phyloP scores from a whole-genome alignment of 2,113 vertebrate genomes.

The Strix aluco region DNA sequence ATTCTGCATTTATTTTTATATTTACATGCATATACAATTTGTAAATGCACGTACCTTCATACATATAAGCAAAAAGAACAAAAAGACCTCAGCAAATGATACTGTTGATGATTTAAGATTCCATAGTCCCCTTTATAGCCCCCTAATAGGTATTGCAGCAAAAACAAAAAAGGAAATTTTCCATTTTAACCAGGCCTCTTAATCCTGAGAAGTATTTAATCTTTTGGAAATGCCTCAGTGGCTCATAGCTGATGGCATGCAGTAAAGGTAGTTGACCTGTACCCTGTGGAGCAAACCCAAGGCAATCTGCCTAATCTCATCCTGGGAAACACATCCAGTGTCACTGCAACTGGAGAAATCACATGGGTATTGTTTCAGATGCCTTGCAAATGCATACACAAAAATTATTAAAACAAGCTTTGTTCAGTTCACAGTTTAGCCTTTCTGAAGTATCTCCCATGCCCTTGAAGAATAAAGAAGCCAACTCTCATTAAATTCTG shows the following conservation, averaged over 20 bases:
- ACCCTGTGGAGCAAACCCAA: slow-evolving; percentile 24
- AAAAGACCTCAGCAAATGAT: background rate
- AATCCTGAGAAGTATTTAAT: slow-evolving; percentile 45
- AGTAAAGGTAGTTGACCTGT: slow-evolving; percentile 38
- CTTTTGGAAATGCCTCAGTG: slow-evolving; percentile 17
- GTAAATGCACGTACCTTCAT: background rate
- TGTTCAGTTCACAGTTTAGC: slow-evolving; percentile 4
- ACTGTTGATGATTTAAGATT: slow-evolving; percentile 3
- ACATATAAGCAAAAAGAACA: background rate
- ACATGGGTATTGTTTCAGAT: background rate
- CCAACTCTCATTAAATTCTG: slow-evolving; percentile 11
- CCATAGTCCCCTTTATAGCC: background rate
- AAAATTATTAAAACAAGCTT: slow-evolving; percentile 36
- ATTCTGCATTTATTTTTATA: background rate
- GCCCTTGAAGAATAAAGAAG: slow-evolving; percentile 21
- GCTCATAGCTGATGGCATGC: slow-evolving; percentile 7
- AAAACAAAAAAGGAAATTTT: slow-evolving; percentile 35
- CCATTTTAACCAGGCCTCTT: slow-evolving; percentile 23
- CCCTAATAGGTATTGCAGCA: slow-evolving; percentile 1
- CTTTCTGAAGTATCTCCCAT: slow-evolving; percentile 12
- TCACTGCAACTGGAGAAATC: background rate
- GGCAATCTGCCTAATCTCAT: slow-evolving; percentile 40
- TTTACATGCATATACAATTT: background rate
- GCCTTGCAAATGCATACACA: background rate
- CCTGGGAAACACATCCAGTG: background rate